Base-by-base conservation (phyloP, 1,140 invertebrate species). In the Bombus pyrosoma region DNA sequence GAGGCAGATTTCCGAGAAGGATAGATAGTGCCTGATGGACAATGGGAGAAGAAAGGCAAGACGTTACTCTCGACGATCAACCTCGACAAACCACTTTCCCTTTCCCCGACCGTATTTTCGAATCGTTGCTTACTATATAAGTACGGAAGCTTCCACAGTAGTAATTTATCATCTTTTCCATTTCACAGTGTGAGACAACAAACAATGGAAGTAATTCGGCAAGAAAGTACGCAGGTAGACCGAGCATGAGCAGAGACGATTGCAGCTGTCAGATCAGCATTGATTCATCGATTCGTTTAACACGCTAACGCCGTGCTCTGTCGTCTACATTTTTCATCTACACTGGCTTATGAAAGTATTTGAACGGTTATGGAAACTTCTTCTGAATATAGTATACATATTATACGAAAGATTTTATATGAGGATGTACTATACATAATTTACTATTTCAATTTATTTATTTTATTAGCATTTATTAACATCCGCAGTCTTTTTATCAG, bases 61-160 rank as follows among this genome's bases (percentile, higher is more conserved):
- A 86, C 76, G 71, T n/a, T 66, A 62, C 43, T 68, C 47, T 47
- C 53, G 34, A 53, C 64, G 34, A 80, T 64, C 71, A 83, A 81
- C 72, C 87, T 77, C 79, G 87, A 80, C 88, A 62, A 76, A 85
- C 79, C 86, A 85, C 88, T 89, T 89, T 89, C 77, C 86, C 74
- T 87, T 89, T 83, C 86, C 78, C 47, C 74, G 62, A 64, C 75
- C 68, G 73, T 83, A 85, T 86, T 83, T 89, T 37, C 64, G 47
- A 87, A 47, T 57, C 79, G 13, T 82, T 64, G 73, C 73, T 82
- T 74, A 37, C 75, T 78, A 64, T 78, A 59, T 74, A 74, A 41
- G 37, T 82, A 62, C 80, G 39, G 62, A 77, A 68, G 62, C 62
- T 39, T 41, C 34, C 37, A 15, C n/a, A 4, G n/a, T 41, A 32